A percentile compares a stretch with the other conserved stretches of the same genome.
phyloP scores from a whole-genome alignment of 2,888 invertebrate species.

The Agrochola lota region DNA sequence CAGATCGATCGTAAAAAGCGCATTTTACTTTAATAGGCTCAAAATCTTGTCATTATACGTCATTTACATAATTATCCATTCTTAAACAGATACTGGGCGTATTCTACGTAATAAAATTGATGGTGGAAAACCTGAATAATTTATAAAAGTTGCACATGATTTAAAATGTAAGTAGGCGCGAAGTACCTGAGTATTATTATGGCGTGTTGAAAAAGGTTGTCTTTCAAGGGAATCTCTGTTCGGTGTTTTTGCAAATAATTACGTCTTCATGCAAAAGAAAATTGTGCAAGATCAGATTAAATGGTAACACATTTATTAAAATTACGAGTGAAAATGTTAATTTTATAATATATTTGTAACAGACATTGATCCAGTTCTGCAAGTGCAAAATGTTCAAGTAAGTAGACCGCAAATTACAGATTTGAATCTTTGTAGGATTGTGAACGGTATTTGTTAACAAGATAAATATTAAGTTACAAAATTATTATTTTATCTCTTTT shows the following conservation, averaged over 20 bases:
- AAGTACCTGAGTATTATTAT: slow-evolving; percentile 70
- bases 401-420: slow-evolving; percentile 55
- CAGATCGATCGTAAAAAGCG: slow-evolving; percentile 44
- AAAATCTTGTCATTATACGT: slow-evolving; percentile 74
- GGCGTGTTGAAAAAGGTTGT: slow-evolving; percentile 61
- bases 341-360: slow-evolving; percentile 52
- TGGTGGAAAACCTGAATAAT: slow-evolving; percentile 67
- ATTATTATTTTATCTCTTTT: slow-evolving; percentile 51
- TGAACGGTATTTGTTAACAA: slow-evolving; percentile 55
- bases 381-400: slow-evolving; percentile 42
- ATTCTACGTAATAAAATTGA: slow-evolving; percentile 71
- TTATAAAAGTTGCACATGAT: slow-evolving; percentile 69
- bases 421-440: slow-evolving; percentile 57
- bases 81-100: slow-evolving; percentile 74
- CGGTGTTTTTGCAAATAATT: slow-evolving; percentile 65
- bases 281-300: slow-evolving; percentile 65
- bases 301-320: slow-evolving; percentile 43
- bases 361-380: slow-evolving; percentile 57
- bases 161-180: slow-evolving; percentile 77
- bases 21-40: slow-evolving; percentile 62
- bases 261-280: slow-evolving; percentile 64
- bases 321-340: slow-evolving; percentile 51
- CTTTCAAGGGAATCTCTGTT: slow-evolving; percentile 71
- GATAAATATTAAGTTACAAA: slow-evolving; percentile 55
- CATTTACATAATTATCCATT: slow-evolving; percentile 81